Evolutionary conservation across 2,797 vertebrate species (phyloP).

Genomic region (Xiphophorus birchmanni): DNA sequence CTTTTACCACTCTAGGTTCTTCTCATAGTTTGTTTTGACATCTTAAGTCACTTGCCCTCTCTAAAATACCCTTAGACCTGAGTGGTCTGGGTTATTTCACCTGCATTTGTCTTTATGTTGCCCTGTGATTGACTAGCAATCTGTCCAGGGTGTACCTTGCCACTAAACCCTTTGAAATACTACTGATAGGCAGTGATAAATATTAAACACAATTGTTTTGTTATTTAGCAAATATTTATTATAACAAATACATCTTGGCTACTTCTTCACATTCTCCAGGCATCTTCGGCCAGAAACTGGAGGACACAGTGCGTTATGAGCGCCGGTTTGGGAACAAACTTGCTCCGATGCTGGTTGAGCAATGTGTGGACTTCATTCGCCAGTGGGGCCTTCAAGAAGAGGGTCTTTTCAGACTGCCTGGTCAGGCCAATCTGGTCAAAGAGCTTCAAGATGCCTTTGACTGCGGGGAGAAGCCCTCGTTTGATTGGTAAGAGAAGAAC

Average conservation of each 20-base stretch:
- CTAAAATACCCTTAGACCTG: neutral
- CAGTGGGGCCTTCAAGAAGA: slow-evolving; percentile 92
- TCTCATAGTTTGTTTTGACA: neutral
- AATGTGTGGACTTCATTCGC: slow-evolving; percentile 97
- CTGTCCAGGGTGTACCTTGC: neutral
- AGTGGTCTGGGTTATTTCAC: neutral
- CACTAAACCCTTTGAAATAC: neutral
- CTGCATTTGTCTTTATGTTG: neutral
- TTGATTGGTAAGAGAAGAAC: slow-evolving; percentile 87
- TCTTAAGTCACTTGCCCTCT: neutral
- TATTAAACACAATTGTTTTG: neutral
- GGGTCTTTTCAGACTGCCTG: slow-evolving; percentile 93
- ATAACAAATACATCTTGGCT: neutral
- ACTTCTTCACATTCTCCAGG: slow-evolving; percentile 75
- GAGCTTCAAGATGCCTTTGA: slow-evolving; percentile 97
- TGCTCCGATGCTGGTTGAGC: slow-evolving; percentile 96
- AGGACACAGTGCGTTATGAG: slow-evolving; percentile 95
- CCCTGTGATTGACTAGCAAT: neutral
- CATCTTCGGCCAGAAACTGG: slow-evolving; percentile 97
- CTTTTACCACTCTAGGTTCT: neutral
- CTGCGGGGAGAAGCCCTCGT: slow-evolving; percentile 95
- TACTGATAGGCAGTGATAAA: neutral
- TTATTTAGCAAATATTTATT: neutral
- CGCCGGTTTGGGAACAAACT: slow-evolving; percentile 90
- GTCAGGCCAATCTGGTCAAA: slow-evolving; percentile 97